Conservation (phyloP, 2,888 invertebrate genomes). For the Gnatocerus cornutus region DNA sequence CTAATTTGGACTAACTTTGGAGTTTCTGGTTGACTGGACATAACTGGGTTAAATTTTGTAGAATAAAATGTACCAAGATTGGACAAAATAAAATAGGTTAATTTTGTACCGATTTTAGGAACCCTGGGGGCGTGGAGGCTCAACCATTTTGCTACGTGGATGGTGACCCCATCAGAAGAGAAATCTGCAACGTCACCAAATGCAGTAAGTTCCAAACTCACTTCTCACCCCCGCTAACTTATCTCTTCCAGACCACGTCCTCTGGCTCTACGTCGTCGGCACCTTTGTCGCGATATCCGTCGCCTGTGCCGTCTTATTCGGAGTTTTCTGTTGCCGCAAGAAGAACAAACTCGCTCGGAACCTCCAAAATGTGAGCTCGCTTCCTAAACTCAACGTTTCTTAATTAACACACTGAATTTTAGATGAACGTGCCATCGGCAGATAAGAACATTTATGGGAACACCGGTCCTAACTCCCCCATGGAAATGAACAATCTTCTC, state of each 20-base stretch:
- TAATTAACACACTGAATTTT: constrained; percentile 23
- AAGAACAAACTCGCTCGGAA: constrained; percentile 70
- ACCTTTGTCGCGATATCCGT: constrained; percentile 74
- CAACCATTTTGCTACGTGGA: constrained; percentile 94
- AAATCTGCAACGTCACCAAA: constrained; percentile 89
- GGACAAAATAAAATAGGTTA: too few relatives aligned
- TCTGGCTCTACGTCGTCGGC: constrained; percentile 87
- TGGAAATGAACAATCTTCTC: constrained; percentile 89
- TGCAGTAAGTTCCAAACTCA: constrained; percentile 81
- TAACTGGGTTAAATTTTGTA: too few relatives aligned
- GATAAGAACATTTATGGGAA: constrained; percentile 89
- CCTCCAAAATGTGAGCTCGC: constrained; percentile 77
- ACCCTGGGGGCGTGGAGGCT: constrained; percentile 86
- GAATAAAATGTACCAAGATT: too few relatives aligned
- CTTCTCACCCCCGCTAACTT: constrained; percentile 15
- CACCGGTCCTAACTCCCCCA: constrained; percentile 80
- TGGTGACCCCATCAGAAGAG: constrained; percentile 73
- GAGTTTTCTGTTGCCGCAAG: constrained; percentile 79
- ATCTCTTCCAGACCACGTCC: constrained; percentile 78
- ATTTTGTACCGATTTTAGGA: constrained; percentile 79
- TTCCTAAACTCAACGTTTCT: too few relatives aligned
- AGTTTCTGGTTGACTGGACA: too few relatives aligned
- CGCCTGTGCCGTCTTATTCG: constrained; percentile 73
- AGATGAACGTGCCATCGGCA: constrained; percentile 80
- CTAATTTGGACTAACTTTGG: too few relatives aligned